Base-by-base conservation (phyloP, 23 tunicate genomes). In the Styela clava region DNA sequence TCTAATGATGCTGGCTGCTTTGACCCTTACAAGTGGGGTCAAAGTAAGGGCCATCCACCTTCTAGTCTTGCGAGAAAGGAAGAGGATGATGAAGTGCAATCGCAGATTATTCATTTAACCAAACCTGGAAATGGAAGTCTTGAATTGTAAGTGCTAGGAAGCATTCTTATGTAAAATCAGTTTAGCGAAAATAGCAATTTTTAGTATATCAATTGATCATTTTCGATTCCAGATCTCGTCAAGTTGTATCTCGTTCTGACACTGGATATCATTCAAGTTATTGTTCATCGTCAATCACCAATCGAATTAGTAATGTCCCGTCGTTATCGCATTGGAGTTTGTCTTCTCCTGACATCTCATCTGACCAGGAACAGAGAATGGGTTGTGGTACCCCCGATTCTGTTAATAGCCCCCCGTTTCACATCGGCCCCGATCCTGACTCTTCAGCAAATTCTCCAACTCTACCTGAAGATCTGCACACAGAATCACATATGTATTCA, bases 1-100 rank as follows among this genome's bases (percentile, higher is more conserved):
- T 77, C 74, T 3, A 33, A 88, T 70, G 68, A 67, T 30, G 72
- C 91, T 34, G 97, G 61, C 2, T 92, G 91, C 64, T 92, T 92
- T 71, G 97, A 92, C 73, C 97, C 97, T 0, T 92, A 92, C 88
- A 92, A 92, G 71, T 92, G 97, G 97, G 88, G 83, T 72, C 84
- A 69, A 1, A 64, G 37, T 51, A 62, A 27, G 62, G 74, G 20
- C 23, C 28, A 44, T 12, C 56, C 56, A 44, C 56, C 56, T 5
- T 44, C 56, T 44, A 44, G 56, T 44, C 12, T 44, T 7, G 56
- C 56, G 12, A 44, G 12, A 12, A 44, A 44, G 12, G 56, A 78
- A 31, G 78, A 36, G 61, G 51, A 78, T 3, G 69, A 83, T 0
- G 31, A 26, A 24, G 25, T 62, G 0, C 63, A 63, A 16, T 67